Base-by-base conservation (phyloP, 2,888 invertebrate genomes). In the Leptinotarsa tumamoca region DNA sequence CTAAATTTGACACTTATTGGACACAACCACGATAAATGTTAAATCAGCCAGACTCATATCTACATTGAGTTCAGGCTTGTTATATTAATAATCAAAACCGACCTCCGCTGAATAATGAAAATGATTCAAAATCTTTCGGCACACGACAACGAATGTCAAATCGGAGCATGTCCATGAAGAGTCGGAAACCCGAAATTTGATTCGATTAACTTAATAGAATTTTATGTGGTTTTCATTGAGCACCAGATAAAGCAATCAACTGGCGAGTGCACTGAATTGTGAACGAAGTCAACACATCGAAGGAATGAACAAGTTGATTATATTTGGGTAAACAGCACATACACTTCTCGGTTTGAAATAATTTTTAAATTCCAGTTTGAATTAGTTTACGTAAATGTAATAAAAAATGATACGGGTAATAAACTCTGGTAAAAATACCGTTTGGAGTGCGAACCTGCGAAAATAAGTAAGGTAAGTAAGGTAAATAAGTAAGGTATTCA, bases 161-260 rank as follows among this genome's bases (percentile, higher is more conserved):
- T 13, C 21, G 17, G 21, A 15, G 7, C 17, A 5, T 17, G 33
- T 63, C 21, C 7, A 58, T 14, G 15, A 23, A 23, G 58, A 23
- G 4, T 23, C 14, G 63, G 17, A 13, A 4, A 17, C n/a, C 33
- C 63, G 3, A 63, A 63, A 63, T 33, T 27, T 63, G n/a, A 43
- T 63, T 63, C 63, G 33, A 33, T 63, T 63, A n/a, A 13, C 63
- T 63, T n/a, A 63, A 63, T 63, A 5, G 63, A 13, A 23, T 43
- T 43, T 63, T 63, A 63, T 63, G 63, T 43, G 17, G 33, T 63
- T 63, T 63, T 63, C 33, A 63, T 43, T 63, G 63, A 43, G 33
- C 43, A 63, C 27, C 63, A 63, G 63, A 63, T 43, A n/a, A 58
- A 58, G 21, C 52, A 56, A 21, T 56, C 18, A 56, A 23, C 56